Conservation (phyloP, 2,888 invertebrate species). For the Sabatieria punctata region DNA sequence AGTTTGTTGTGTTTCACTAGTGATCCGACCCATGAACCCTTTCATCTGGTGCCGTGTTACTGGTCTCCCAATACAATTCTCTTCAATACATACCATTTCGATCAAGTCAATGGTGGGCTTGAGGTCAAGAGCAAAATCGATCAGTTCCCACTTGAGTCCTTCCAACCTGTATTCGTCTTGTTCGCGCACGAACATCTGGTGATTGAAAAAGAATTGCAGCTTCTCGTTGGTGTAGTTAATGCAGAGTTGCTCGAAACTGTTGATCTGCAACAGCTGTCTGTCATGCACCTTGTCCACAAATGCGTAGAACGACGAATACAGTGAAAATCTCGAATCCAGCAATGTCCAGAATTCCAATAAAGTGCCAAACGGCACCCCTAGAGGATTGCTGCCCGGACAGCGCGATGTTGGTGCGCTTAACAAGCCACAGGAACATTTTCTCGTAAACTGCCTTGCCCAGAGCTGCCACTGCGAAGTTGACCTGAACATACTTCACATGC, state of each 20-base stretch:
- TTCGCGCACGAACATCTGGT: slow-evolving; percentile 27
- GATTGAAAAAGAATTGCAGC: slow-evolving; percentile 29
- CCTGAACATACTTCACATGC: slow-evolving; percentile 37
- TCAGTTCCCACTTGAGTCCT: slow-evolving; percentile 52
- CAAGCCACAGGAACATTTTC: slow-evolving; percentile 22
- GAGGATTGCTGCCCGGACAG: neutral
- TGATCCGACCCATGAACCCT: no score
- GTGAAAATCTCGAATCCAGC: slow-evolving; percentile 28
- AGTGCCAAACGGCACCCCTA: slow-evolving; percentile 11
- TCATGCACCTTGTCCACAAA: neutral
- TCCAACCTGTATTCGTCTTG: slow-evolving; percentile 24
- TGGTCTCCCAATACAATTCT: no score
- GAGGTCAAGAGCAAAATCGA: slow-evolving; percentile 50
- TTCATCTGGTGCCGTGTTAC: no score
- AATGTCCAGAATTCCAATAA: slow-evolving; percentile 27
- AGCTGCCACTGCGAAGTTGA: slow-evolving; percentile 18
- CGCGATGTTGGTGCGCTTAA: slow-evolving; percentile 16
- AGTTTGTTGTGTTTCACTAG: no score
- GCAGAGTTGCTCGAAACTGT: slow-evolving; percentile 28
- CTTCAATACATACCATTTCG: slow-evolving; percentile 12
- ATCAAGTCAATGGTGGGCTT: slow-evolving; percentile 25
- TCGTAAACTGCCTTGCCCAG: slow-evolving; percentile 25
- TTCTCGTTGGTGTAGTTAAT: slow-evolving; percentile 29
- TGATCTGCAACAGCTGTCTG: slow-evolving; percentile 12
- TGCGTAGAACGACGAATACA: slow-evolving; percentile 4